Conservation (phyloP, 2,113 vertebrate species). For the human (Homo sapiens) region GRCh38 chr17:72260001-72260500, state of each 20-base stretch:
- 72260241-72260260: slow-evolving; percentile 50
- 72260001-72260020: not conserved
- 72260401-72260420: not conserved
- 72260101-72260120: not conserved
- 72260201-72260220: slow-evolving; percentile 72
- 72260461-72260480: not conserved
- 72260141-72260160: slow-evolving; percentile 45
- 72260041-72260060: not conserved
- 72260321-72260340: not conserved
- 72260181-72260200: slow-evolving; percentile 49
- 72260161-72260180: slow-evolving; percentile 50
- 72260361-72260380: not conserved
- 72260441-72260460: not conserved
- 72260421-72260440: not conserved
- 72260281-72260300: not conserved
- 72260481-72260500: not conserved
- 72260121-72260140: slow-evolving; percentile 55
- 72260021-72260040: not conserved
- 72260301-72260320: slow-evolving; percentile 39
- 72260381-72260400: not conserved
- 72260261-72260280: slow-evolving; percentile 17
- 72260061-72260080: not conserved
- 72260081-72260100: slow-evolving; percentile 49
- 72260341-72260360: not conserved
- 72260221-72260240: slow-evolving; percentile 56